Base-by-base conservation (phyloP, 2,113 vertebrate genomes). In the Poecilia latipinna region DNA sequence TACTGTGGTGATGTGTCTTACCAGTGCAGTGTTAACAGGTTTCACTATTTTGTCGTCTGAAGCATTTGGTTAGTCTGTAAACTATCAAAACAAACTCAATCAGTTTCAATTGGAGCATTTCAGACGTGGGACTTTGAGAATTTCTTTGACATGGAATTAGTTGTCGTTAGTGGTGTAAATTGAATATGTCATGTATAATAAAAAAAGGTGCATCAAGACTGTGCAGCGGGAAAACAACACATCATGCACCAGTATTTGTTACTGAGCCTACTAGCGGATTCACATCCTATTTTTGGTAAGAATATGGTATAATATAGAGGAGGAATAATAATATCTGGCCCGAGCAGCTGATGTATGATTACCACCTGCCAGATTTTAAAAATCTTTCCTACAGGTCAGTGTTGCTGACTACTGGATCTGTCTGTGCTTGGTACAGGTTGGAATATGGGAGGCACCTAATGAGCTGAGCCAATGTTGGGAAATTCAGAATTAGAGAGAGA, bases 141-240 rank as follows among this genome's bases (percentile, higher is more conserved):
- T 78, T 76, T 79, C 74, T 75, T 81, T n/a, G 51, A 75, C 61
- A 77, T 80, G 11, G 60, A 72, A 68, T 79, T 68, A 62, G 54
- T 63, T 86, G 73, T 83, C 82, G 75, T 86, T 82, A 42, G 76
- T 89, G 74, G 62, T 76, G 77, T 86, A 74, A 75, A 78, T 69
- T 80, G 71, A 84, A 48, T 66, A 60, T 51, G 78, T 11, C 32
- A 32, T 62, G 74, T 71, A 84, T 68, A 60, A 61, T 68, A 63
- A 78, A 82, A 82, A 37, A 72, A 71, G 1, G 71, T 79, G 84
- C 80, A 83, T 79, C 76, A 71, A 57, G 51, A 72, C 68, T 65
- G 70, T 31, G 48, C 35, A 75, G 31, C 66, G 33, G 68, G 10
- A n/a, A 42, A 51, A 35, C 17, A 74, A 61, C 62, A 17, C 10